Percentiles rank a stretch among this genome's conserved stretches.
phyloP scores from a whole-genome alignment of 2,113 vertebrate genomes.

The Myodes glareolus region DNA sequence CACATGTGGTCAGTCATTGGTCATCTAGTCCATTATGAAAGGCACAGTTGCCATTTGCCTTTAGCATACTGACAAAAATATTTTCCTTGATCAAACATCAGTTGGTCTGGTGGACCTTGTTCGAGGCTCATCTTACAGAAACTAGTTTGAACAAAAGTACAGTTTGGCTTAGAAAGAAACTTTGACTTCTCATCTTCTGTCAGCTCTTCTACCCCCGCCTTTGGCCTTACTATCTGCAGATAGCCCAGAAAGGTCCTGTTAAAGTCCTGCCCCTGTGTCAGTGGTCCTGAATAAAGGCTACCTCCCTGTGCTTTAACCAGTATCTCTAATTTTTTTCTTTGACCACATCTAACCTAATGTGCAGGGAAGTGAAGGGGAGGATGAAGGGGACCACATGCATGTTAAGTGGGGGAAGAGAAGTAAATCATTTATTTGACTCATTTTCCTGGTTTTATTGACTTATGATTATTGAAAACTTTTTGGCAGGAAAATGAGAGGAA shows the following conservation, averaged over 20 bases:
- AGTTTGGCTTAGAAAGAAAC: neutral
- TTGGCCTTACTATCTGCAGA: neutral
- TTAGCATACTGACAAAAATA: neutral
- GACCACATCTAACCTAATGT: neutral
- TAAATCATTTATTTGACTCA: conserved; percentile 67
- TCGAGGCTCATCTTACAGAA: neutral
- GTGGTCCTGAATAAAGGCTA: neutral
- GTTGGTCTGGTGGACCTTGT: neutral
- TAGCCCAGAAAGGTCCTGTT: neutral
- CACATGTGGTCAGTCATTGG: neutral
- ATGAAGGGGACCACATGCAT: neutral
- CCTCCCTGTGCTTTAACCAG: neutral
- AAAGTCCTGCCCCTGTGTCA: neutral
- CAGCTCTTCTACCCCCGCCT: neutral
- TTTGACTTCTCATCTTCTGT: neutral
- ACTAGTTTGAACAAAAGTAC: neutral
- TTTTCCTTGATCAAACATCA: neutral
- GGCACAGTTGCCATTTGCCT: neutral
- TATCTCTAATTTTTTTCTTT: neutral
- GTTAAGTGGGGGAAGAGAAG: conserved; percentile 44
- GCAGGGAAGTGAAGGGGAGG: neutral
- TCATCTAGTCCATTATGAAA: conserved; percentile 31
- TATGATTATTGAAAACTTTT: conserved; percentile 69
- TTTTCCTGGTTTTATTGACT: conserved; percentile 66
- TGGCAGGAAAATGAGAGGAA: conserved; percentile 65